These are phyloP conservation scores for Sebastolobus altivelis DNA, from an alignment of 2,797 vertebrate genomes.

Conservation along the genomic window DNA sequence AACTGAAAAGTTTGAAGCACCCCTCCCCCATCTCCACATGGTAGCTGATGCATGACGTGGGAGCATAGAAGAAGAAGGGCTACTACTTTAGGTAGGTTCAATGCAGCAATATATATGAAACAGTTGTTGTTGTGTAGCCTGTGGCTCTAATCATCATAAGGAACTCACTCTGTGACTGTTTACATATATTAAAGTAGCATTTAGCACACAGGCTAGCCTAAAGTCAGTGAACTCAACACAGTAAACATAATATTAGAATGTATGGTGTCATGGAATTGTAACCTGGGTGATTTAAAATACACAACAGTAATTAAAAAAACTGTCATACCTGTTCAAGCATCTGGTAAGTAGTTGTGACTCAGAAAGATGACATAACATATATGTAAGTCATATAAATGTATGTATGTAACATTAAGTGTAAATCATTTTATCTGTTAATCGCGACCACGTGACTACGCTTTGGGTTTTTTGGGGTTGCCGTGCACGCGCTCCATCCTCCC, in stretches of 20 bases:
- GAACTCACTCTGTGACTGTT: not conserved
- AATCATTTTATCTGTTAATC: too few relatives aligned
- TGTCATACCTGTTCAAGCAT: too few relatives aligned
- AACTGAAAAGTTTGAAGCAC: conserved; percentile 74
- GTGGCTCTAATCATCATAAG: not conserved
- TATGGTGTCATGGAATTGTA: not conserved
- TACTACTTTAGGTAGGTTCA: conserved; percentile 40
- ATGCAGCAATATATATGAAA: conserved; percentile 16
- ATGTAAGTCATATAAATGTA: too few relatives aligned
- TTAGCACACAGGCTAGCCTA: not conserved
- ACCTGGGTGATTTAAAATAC: not conserved
- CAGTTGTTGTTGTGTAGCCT: not conserved
- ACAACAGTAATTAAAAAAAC: too few relatives aligned
- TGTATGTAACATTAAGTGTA: too few relatives aligned
- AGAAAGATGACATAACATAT: too few relatives aligned
- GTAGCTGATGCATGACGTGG: conserved; percentile 61
- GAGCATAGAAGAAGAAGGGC: conserved; percentile 37
- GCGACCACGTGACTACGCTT: conserved; percentile 66
- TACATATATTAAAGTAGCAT: not conserved
- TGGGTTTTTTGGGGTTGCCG: conserved; percentile 29
- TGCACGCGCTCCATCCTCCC: conserved; percentile 71
- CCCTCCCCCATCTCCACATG: conserved; percentile 83
- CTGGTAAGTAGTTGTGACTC: too few relatives aligned
- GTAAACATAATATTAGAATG: not conserved
- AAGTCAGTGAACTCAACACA: not conserved